Evolutionary conservation across 1,140 invertebrate genomes (phyloP).

Genomic region (Druon quercuslanigerum): DNA sequence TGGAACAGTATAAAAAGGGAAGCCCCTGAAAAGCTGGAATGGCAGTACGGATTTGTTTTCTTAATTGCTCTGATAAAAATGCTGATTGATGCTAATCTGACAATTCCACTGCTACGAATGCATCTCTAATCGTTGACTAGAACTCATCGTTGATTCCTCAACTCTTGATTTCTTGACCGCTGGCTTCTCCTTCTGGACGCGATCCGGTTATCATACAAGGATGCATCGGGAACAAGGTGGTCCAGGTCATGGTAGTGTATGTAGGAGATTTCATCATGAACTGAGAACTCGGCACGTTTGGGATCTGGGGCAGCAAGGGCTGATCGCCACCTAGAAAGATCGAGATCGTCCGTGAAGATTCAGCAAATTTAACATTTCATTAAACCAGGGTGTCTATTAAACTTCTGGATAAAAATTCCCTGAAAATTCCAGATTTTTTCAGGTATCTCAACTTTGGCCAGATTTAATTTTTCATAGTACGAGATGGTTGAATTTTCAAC

Average conservation of each 20-base stretch:
- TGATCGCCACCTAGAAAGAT: constrained; percentile 38
- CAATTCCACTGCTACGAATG: constrained; percentile 16
- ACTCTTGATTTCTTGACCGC: constrained; percentile 62
- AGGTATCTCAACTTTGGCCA: too few relatives aligned
- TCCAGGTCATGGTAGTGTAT: constrained; percentile 87
- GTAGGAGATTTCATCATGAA: constrained; percentile 83
- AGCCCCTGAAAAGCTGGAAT: constrained; percentile 55
- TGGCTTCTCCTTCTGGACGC: constrained; percentile 82
- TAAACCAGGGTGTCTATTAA: background rate
- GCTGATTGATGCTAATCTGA: background rate
- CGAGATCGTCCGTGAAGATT: too few relatives aligned
- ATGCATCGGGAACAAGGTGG: constrained; percentile 89
- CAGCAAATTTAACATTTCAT: background rate
- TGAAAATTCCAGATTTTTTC: too few relatives aligned
- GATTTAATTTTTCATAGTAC: too few relatives aligned
- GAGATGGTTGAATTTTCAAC: too few relatives aligned
- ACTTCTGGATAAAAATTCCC: too few relatives aligned
- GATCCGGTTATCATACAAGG: constrained; percentile 88
- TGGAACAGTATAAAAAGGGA: constrained; percentile 53
- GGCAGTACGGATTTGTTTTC: background rate
- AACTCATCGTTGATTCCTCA: background rate
- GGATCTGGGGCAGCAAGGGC: constrained; percentile 53
- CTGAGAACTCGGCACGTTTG: constrained; percentile 72
- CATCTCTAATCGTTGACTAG: constrained; percentile 21
- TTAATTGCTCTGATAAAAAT: background rate